phyloP scores from a whole-genome alignment of 2,113 vertebrate species.

The Pelusios castaneus region DNA sequence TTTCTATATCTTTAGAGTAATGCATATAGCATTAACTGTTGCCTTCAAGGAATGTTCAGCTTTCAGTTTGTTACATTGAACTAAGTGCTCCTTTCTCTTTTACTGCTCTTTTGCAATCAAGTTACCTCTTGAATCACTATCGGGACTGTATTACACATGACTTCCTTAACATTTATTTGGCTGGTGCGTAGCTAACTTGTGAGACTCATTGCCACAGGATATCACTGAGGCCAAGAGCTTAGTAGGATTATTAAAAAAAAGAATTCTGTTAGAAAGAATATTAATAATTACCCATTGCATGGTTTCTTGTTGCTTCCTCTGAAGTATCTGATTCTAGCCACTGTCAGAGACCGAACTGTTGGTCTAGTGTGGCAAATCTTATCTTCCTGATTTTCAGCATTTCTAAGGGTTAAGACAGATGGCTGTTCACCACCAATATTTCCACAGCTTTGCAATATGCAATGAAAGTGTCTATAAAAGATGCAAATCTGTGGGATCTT shows the following conservation, averaged over 20 bases:
- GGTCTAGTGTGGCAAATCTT: rapidly evolving
- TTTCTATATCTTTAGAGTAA: not conserved
- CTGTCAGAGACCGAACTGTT: not conserved
- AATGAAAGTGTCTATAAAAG: not conserved
- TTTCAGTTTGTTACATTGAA: not conserved
- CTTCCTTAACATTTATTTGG: not conserved
- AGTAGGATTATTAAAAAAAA: not conserved
- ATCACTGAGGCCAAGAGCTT: not conserved
- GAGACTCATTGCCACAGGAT: not conserved
- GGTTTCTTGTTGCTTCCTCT: not conserved
- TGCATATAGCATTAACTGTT: not conserved
- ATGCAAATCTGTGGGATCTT: not conserved
- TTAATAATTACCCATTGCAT: rapidly evolving
- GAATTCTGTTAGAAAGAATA: not conserved
- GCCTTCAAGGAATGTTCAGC: not conserved
- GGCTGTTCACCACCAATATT: not conserved
- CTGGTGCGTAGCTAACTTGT: not conserved
- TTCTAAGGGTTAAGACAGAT: not conserved
- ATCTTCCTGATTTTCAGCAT: not conserved
- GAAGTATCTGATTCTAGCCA: not conserved
- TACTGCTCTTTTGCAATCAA: not conserved
- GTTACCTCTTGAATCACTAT: not conserved
- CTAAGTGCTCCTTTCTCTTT: conserved; percentile 40
- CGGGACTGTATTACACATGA: not conserved
- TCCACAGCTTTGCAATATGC: not conserved